A percentile compares a stretch with the other conserved stretches of the same genome.
Evolutionary conservation across 2,888 invertebrate species (phyloP).

Genomic region (Syrista parreyssii): DNA sequence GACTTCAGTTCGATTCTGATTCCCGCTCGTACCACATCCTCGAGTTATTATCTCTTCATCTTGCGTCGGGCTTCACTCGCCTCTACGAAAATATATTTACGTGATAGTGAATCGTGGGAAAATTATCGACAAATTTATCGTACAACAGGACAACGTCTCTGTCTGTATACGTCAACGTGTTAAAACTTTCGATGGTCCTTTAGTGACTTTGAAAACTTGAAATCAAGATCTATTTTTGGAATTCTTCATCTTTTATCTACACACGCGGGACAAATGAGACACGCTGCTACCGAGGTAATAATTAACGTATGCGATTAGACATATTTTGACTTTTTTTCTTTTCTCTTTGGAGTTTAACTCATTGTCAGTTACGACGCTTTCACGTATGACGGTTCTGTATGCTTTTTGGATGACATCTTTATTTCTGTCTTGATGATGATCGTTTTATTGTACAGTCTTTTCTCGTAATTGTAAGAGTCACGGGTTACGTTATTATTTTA

Average conservation of each 20-base stretch:
- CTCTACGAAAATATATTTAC: not conserved
- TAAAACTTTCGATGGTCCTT: not conserved
- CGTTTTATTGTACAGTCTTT: not conserved
- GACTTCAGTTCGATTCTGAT: constrained; percentile 37
- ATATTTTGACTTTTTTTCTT: not conserved
- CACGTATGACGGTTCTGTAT: not conserved
- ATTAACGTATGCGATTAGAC: not conserved
- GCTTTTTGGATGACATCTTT: not conserved
- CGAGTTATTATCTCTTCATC: constrained; percentile 8
- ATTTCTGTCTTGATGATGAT: not conserved
- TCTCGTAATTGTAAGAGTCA: not conserved
- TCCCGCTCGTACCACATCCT: constrained; percentile 26
- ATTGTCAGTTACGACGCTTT: not conserved
- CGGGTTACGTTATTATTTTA: not conserved
- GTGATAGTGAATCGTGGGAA: not conserved
- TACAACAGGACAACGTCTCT: not conserved
- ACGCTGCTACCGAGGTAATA: constrained; percentile 50
- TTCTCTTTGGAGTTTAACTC: constrained; percentile 8
- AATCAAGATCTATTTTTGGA: not conserved
- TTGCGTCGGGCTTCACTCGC: not conserved
- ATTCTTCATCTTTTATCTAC: not conserved
- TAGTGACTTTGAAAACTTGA: not conserved
- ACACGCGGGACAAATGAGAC: constrained; percentile 41
- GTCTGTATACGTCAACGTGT: not conserved
- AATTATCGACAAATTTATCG: not conserved